phyloP scores from a whole-genome alignment of 2,888 invertebrate species.

The Eupithecia dodoneata region DNA sequence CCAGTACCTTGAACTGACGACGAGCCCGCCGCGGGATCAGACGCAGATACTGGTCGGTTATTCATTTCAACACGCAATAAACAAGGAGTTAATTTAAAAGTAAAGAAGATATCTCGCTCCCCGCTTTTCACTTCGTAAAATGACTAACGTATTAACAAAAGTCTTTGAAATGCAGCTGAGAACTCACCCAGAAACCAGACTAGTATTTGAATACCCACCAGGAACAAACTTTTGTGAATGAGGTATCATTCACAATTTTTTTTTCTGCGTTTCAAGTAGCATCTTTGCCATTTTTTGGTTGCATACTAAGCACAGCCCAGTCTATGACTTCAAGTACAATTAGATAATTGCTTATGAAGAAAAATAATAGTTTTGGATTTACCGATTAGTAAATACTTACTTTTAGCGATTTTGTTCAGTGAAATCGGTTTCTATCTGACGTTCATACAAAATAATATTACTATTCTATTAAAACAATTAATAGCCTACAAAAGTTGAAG shows the following conservation, averaged over 20 bases:
- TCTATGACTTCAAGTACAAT: not conserved
- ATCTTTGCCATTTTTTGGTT: not conserved
- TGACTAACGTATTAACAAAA: not conserved
- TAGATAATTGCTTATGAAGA: no score
- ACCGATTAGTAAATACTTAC: no score
- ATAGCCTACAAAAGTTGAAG: no score
- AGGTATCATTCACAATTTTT: not conserved
- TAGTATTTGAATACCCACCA: not conserved
- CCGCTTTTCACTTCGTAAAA: not conserved
- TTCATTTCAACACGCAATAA: not conserved
- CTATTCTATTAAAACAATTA: no score
- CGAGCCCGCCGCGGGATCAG: slow-evolving; percentile 55
- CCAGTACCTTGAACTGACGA: slow-evolving; percentile 70
- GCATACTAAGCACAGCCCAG: not conserved
- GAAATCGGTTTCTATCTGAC: no score
- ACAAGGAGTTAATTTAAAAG: not conserved
- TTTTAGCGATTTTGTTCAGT: no score
- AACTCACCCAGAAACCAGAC: not conserved
- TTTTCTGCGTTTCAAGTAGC: not conserved
- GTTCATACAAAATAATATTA: no score
- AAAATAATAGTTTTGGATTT: no score
- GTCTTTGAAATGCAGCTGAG: not conserved
- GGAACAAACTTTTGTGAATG: no score
- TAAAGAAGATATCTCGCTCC: not conserved
- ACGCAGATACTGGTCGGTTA: slow-evolving; percentile 67